Evolutionary conservation across 2,888 invertebrate genomes (phyloP), one percentile per base, ranked within the genome.

Genomic region (Hemithea aestivaria): DNA sequence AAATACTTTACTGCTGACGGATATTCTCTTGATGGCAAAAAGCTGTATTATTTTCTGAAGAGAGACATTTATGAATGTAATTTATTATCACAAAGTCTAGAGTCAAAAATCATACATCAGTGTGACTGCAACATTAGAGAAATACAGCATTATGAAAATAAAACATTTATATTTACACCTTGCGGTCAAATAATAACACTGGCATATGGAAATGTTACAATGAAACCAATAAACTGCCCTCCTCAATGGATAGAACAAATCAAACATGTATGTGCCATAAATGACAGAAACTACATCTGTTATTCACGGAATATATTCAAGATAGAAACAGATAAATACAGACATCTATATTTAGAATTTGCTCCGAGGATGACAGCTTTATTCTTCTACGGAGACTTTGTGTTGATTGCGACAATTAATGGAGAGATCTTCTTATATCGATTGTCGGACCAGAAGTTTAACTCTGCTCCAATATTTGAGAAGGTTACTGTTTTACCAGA

Each of bases 301-400:
- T 83, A 80, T 40, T 84, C 84, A 0, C 51, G 78, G 11, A 73
- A 74, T 48, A 41, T 84, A 31, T 80, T 84, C 20, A 73, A 75
- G 60, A 73, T 84, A 20, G 75, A 80, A 55, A 79, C 78, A 0
- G 73, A 79, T 10, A 59, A 64, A 25, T 69, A 72, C 21, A 54
- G 63, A 22, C 79, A 78, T 56, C 53, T 81, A 28, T 84, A 82
- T 48, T 51, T 82, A 34, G 82, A 84, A 26, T 82, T 82, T 46
- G 77, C 76, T 9, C 63, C 68, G 0, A 16, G 16, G 5, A 73
- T 84, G 33, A 78, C 79, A 6, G 73, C 83, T 0, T 45, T 81
- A 35, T 83, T 80, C 52, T 83, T 80, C 47, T 83, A 84, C 48
- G 73, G 72, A 6, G 78, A 82, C 29, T 55, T 75, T 26, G 70